Percentiles rank a stretch among this genome's conserved stretches.
Evolutionary conservation across 2,113 vertebrate genomes (phyloP).

Genomic region (Lepus europaeus): DNA sequence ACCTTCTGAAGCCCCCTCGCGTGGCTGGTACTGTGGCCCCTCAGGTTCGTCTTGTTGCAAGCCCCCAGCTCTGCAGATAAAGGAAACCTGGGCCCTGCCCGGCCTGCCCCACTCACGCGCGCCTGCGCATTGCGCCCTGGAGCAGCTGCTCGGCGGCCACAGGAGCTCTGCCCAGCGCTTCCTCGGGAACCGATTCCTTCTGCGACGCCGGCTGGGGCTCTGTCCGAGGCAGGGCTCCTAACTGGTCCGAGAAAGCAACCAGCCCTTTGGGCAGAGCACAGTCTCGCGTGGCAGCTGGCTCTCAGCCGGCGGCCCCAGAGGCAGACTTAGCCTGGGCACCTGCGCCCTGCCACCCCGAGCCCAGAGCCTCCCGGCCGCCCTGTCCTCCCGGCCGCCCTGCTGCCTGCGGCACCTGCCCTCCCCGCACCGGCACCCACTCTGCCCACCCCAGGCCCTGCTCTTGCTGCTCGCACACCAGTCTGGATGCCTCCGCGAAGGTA

Average conservation of each 20-base stretch:
- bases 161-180: no score
- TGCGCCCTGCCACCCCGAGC: background rate
- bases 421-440: background rate
- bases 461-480: background rate
- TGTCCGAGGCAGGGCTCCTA: background rate
- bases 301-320: background rate
- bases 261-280: background rate
- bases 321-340: background rate
- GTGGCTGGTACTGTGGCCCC: background rate
- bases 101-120: rapidly evolving
- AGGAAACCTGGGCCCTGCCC: background rate
- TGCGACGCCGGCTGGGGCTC: background rate
- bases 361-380: background rate
- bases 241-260: conserved; percentile 30
- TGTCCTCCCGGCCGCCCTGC: background rate
- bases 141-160: background rate
- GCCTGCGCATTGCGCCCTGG: rapidly evolving
- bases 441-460: background rate
- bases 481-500: background rate
- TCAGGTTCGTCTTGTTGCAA: background rate
- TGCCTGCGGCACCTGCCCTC: background rate
- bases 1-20: no score
- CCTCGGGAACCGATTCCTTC: background rate
- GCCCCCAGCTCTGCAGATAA: background rate
- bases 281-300: background rate